Evolutionary conservation across 2,888 invertebrate genomes (phyloP).

Genomic region (Nephrotoma flavescens): DNA sequence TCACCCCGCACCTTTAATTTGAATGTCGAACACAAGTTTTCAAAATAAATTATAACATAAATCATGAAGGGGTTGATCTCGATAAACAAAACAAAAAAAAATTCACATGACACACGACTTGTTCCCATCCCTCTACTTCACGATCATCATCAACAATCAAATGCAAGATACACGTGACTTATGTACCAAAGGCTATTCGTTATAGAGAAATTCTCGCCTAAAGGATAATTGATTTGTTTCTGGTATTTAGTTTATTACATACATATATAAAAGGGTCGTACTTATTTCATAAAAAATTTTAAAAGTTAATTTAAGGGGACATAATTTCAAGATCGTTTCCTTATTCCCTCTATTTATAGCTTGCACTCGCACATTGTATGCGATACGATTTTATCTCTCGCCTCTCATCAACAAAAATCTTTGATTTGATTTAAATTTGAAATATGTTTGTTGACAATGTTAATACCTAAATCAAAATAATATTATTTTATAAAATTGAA

Average conservation of each 20-base stretch:
- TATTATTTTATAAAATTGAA: not conserved
- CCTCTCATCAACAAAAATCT: not conserved
- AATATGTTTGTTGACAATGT: not conserved
- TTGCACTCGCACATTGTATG: not conserved
- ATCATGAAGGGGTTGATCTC: not conserved
- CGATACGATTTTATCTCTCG: not conserved
- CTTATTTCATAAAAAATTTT: not conserved
- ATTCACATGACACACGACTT: not conserved
- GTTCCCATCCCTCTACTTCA: not conserved
- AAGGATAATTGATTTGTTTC: constrained; percentile 3
- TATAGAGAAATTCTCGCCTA: not conserved
- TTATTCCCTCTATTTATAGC: not conserved
- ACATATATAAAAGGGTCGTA: not conserved
- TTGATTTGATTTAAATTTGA: not conserved
- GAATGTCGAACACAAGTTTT: not conserved
- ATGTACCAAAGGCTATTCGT: not conserved
- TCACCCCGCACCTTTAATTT: not conserved
- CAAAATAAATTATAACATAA: not conserved
- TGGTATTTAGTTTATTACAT: not conserved
- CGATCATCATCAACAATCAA: not conserved
- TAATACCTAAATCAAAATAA: constrained; percentile 4
- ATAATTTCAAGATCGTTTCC: not conserved
- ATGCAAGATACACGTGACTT: not conserved
- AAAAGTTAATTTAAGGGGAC: not conserved
- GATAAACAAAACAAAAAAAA: not conserved